Percentiles rank a stretch among this genome's conserved stretches.
Conservation (phyloP, 2,113 vertebrate genomes). For the Entomyzon cyanotis region DNA sequence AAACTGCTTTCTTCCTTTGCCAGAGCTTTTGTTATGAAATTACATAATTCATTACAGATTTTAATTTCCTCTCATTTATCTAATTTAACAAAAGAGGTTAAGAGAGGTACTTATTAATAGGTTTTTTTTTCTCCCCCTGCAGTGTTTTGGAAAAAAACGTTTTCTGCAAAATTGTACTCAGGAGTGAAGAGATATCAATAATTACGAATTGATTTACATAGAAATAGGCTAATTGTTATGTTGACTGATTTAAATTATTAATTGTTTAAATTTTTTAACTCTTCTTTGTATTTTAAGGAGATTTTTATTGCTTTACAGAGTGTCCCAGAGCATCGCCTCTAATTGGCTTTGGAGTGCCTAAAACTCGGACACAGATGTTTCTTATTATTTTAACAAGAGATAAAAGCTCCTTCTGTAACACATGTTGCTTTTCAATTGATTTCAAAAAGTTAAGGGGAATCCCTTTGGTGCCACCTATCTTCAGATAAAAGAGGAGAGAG, state of each 20-base stretch:
- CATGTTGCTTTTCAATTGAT: background rate
- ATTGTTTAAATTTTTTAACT: slow-evolving; percentile 10
- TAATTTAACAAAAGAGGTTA: slow-evolving; percentile 33
- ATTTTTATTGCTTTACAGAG: background rate
- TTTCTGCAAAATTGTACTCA: slow-evolving; percentile 9
- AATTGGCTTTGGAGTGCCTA: background rate
- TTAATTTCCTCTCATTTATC: slow-evolving; percentile 20
- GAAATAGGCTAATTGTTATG: slow-evolving; percentile 29
- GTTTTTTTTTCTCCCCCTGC: background rate
- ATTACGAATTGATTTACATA: slow-evolving; percentile 49
- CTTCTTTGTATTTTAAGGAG: background rate
- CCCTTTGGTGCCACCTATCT: background rate
- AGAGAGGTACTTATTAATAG: background rate
- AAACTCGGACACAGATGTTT: background rate
- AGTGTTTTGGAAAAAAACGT: background rate
- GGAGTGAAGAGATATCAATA: slow-evolving; percentile 29
- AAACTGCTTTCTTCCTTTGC: background rate
- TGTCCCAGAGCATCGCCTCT: background rate
- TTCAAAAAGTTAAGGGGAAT: background rate
- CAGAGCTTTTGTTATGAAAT: background rate
- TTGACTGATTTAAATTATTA: background rate
- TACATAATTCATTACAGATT: background rate
- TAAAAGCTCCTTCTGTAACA: background rate
- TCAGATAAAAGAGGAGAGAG: background rate
- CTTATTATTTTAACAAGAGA: background rate